Percentiles rank a stretch among this genome's conserved stretches.
These are phyloP conservation scores for Lindbergichthys nudifrons DNA, from an alignment of 2,797 vertebrate genomes.

Conservation along the genomic window DNA sequence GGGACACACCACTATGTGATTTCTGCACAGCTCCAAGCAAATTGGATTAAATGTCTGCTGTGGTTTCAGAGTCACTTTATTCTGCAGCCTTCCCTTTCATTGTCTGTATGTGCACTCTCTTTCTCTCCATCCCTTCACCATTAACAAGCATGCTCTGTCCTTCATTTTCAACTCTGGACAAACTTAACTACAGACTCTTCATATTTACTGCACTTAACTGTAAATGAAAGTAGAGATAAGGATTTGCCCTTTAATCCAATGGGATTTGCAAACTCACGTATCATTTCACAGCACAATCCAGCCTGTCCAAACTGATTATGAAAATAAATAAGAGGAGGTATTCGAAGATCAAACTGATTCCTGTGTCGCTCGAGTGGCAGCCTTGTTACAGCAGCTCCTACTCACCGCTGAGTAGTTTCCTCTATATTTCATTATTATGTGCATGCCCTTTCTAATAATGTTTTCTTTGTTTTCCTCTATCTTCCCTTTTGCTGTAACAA, in stretches of 20 bases:
- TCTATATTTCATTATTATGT: too few species aligned
- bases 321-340: conserved; percentile 52
- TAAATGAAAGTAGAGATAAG: conserved; percentile 59
- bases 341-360: conserved; percentile 34
- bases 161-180: conserved; percentile 41
- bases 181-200: conserved; percentile 47
- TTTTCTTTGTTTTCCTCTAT: too few species aligned
- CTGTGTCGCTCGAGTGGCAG: background rate
- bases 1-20: conserved; percentile 67
- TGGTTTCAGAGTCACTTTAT: conserved; percentile 70
- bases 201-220: conserved; percentile 43
- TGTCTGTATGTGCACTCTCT: conserved; percentile 32
- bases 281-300: conserved; percentile 61
- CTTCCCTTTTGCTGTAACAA: too few species aligned
- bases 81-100: conserved; percentile 55
- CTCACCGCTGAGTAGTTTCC: too few species aligned
- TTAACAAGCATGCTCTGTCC: conserved; percentile 3
- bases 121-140: conserved; percentile 31
- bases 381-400: too few species aligned
- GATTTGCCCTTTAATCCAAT: conserved; percentile 64
- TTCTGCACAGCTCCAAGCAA: conserved; percentile 64
- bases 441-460: too few species aligned
- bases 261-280: conserved; percentile 62
- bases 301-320: conserved; percentile 60
- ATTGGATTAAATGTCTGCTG: conserved; percentile 77